Conservation (phyloP, 1,140 invertebrate genomes). For the Drosophila elegans region DNA sequence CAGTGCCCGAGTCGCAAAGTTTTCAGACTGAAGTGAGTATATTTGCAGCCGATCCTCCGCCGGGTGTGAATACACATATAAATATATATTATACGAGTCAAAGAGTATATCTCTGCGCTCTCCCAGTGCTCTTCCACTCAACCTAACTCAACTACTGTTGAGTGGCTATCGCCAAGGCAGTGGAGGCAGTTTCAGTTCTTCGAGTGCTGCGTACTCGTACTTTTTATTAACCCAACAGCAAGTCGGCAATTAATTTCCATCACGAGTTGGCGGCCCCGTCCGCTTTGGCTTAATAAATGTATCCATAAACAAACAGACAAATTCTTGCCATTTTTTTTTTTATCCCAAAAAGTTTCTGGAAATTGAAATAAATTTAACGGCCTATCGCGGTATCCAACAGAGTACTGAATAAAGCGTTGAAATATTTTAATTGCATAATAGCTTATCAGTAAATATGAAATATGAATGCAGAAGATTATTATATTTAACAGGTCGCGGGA, state of each 20-base stretch:
- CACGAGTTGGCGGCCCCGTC: slow-evolving; percentile 25
- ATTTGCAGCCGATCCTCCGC: slow-evolving; percentile 28
- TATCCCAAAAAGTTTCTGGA: slow-evolving; percentile 22
- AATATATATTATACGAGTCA: not conserved
- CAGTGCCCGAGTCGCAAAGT: slow-evolving; percentile 49
- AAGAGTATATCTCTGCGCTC: not conserved
- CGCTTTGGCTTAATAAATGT: slow-evolving; percentile 29
- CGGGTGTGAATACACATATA: slow-evolving; percentile 5
- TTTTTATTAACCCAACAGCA: slow-evolving; percentile 37
- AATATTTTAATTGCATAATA: slow-evolving; percentile 10
- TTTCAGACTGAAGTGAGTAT: slow-evolving; percentile 54
- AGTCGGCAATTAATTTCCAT: slow-evolving; percentile 45
- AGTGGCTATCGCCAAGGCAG: slow-evolving; percentile 9
- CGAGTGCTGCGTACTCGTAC: slow-evolving; percentile 2
- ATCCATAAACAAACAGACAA: slow-evolving; percentile 53
- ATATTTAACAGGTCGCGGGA: not conserved
- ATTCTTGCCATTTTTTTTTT: slow-evolving; percentile 14
- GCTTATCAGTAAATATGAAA: slow-evolving; percentile 2
- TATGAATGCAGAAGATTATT: not conserved
- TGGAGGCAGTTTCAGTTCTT: slow-evolving; percentile 22
- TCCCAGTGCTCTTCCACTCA: not conserved
- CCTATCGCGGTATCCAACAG: slow-evolving; percentile 3
- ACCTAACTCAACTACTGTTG: not conserved
- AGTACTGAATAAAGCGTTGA: slow-evolving; percentile 7
- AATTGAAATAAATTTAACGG: slow-evolving; percentile 35